Conservation (phyloP, 2,797 vertebrate genomes). For the Phoebastria nigripes region DNA sequence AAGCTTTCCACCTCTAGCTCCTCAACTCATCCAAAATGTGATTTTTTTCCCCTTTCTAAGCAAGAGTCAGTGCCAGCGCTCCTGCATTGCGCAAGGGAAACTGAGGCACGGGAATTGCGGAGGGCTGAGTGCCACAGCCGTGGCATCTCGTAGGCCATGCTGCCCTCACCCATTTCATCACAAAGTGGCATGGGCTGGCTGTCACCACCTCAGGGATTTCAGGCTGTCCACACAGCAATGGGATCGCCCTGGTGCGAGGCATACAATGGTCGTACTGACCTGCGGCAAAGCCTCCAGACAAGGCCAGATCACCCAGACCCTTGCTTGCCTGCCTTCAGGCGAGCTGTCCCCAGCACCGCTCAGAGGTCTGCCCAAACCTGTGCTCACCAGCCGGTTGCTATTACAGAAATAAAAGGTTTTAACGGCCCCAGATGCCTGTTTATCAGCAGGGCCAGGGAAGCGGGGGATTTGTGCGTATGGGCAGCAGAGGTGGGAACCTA, state of each 20-base stretch:
- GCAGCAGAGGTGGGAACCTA: not conserved
- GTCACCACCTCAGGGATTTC: not conserved
- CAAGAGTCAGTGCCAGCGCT: rapidly evolving
- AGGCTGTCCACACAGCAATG: not conserved
- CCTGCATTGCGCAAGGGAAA: not conserved
- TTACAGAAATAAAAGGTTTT: not conserved
- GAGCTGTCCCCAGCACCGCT: rapidly evolving
- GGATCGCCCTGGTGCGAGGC: rapidly evolving
- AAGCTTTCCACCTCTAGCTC: not conserved
- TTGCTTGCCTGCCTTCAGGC: rapidly evolving
- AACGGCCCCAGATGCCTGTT: too few relatives aligned
- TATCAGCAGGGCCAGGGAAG: not conserved
- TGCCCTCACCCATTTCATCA: not conserved
- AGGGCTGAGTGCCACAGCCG: rapidly evolving
- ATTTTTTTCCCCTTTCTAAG: not conserved
- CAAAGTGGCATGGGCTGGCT: not conserved
- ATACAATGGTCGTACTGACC: not conserved
- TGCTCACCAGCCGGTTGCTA: not conserved
- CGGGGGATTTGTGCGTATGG: rapidly evolving
- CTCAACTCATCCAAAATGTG: not conserved
- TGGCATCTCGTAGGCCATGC: rapidly evolving
- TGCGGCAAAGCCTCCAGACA: not conserved
- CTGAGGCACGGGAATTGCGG: rapidly evolving
- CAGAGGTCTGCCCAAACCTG: not conserved
- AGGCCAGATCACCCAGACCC: not conserved